These are phyloP conservation scores for Prolemur simus DNA, from an alignment of 2,113 vertebrate genomes.

Conservation along the genomic window DNA sequence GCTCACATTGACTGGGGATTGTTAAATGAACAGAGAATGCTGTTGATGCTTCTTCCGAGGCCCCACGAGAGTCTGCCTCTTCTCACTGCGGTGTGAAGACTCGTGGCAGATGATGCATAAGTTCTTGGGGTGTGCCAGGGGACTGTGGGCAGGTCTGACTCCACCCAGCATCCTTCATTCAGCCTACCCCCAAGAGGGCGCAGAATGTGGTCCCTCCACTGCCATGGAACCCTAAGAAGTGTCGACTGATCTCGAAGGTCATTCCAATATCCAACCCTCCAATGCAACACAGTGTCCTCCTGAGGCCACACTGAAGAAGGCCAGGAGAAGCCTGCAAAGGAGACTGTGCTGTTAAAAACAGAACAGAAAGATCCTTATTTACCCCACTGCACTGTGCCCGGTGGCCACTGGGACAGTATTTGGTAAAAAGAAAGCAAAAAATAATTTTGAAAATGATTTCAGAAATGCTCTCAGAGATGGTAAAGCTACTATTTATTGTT, in stretches of 20 bases:
- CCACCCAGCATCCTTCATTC: background rate
- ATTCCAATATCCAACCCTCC: rapidly evolving
- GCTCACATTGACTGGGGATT: background rate
- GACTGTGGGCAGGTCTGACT: background rate
- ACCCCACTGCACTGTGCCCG: background rate
- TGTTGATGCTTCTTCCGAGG: background rate
- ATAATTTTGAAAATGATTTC: background rate
- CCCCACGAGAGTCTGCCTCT: background rate
- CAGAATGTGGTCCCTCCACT: background rate
- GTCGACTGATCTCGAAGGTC: rapidly evolving
- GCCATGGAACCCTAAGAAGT: background rate
- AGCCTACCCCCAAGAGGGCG: background rate
- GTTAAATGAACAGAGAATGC: background rate
- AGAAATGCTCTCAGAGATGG: background rate
- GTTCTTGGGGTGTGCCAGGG: background rate
- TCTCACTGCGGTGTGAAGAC: background rate
- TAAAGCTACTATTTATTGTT: background rate
- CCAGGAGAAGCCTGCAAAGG: background rate
- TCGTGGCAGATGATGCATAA: background rate
- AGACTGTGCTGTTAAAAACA: background rate
- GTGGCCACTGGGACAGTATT: background rate
- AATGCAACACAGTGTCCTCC: no score
- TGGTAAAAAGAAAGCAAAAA: background rate
- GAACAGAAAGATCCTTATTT: background rate
- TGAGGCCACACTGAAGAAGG: background rate